Percentiles rank a stretch among this genome's conserved stretches.
Evolutionary conservation across 2,888 invertebrate species (phyloP).

Genomic region (Venusia cambrica): DNA sequence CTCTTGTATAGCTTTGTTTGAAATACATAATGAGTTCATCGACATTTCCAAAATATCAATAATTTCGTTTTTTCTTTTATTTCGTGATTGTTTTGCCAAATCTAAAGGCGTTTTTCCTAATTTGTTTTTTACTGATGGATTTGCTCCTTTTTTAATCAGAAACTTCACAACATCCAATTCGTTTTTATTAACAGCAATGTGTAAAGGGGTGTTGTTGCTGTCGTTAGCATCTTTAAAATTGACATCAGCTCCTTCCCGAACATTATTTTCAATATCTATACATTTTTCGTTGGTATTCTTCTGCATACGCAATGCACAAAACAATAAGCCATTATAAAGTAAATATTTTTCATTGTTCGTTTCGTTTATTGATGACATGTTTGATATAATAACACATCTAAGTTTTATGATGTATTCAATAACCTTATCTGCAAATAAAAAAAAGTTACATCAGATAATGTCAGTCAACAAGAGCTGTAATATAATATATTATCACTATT

Average conservation of each 20-base stretch:
- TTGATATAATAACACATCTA: no score
- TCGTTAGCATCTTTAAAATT: constrained; percentile 14
- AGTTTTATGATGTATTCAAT: no score
- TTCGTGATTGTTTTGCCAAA: constrained; percentile 1
- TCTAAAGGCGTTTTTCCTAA: constrained; percentile 2
- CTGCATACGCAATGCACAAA: constrained; percentile 8
- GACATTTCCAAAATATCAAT: constrained; percentile 2
- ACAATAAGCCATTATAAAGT: constrained; percentile 10
- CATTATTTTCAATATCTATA: constrained; percentile 2
- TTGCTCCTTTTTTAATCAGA: constrained; percentile 9
- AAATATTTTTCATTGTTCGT: constrained; percentile 7
- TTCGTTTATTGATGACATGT: no score
- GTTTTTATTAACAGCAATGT: constrained; percentile 7
- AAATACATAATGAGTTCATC: no score
- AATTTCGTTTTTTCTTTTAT: constrained; percentile 2
- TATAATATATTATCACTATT: no score
- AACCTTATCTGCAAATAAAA: no score
- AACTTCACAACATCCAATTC: constrained; percentile 9
- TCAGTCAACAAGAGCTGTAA: no score
- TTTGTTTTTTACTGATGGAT: constrained; percentile 3
- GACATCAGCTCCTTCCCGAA: constrained; percentile 5
- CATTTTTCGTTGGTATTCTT: constrained; percentile 2
- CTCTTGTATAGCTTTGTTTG: no score
- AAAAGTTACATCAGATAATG: no score
- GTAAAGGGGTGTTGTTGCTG: constrained; percentile 10